These are phyloP conservation scores for Coenonympha arcania DNA, from an alignment of 2,888 invertebrate genomes.

Conservation along the genomic window DNA sequence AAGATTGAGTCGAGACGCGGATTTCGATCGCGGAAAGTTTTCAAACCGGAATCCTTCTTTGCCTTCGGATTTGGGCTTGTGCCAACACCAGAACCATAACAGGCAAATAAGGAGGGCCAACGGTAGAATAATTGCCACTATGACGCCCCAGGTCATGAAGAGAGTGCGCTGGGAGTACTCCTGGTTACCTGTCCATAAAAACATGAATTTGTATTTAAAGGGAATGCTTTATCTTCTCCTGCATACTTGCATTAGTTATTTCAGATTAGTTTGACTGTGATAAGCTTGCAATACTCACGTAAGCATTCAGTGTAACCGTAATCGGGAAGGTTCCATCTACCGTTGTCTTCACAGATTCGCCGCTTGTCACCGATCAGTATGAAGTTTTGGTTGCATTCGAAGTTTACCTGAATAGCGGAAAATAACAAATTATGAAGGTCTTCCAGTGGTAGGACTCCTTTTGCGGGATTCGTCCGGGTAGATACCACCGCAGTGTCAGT, in stretches of 20 bases:
- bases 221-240: too few relatives aligned
- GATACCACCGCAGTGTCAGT: too few relatives aligned
- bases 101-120: conserved; percentile 76
- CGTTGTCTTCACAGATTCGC: conserved; percentile 83
- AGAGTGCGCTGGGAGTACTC: conserved; percentile 81
- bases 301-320: conserved; percentile 92
- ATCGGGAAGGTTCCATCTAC: conserved; percentile 87
- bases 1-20: conserved; percentile 74
- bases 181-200: conserved; percentile 74
- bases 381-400: conserved; percentile 93
- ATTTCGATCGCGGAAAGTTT: conserved; percentile 73
- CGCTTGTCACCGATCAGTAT: conserved; percentile 88
- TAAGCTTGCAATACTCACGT: conserved; percentile 91
- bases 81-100: conserved; percentile 77
- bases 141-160: conserved; percentile 82
- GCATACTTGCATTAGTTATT: too few relatives aligned
- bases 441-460: too few relatives aligned
- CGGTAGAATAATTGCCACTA: conserved; percentile 81
- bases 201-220: too few relatives aligned
- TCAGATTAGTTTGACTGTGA: too few relatives aligned
- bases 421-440: background rate
- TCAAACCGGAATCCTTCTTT: conserved; percentile 73
- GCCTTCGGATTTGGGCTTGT: conserved; percentile 74
- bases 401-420: conserved; percentile 78
- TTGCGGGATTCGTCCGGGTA: too few relatives aligned